Evolutionary conservation across 2,113 vertebrate genomes (phyloP), one percentile per base, ranked within the genome.

Genomic region (Turnix velox): DNA sequence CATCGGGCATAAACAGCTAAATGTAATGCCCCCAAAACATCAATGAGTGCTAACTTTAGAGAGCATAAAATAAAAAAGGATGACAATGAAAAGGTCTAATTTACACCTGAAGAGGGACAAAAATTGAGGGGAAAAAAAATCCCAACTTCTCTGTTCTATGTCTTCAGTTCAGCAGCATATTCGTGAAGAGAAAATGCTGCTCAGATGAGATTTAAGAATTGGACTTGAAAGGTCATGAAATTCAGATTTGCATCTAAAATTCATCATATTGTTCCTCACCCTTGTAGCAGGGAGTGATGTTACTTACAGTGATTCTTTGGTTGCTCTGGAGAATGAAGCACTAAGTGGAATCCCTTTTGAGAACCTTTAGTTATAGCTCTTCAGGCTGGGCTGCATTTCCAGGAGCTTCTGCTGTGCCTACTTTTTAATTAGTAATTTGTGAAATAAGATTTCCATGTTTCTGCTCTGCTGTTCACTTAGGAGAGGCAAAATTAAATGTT

Each of bases 231-330:
- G 80, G 48, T 87, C 62, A 77, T 52, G 51, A 93, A 65, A 94
- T 91, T 90, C 82, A 97, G 93, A 85, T 94, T 94, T 94, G 6
- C 62, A 77, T 88, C 88, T 81, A 88, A 94, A 96, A 95, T 94
- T 94, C 86, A 73, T 93, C 0, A 0, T 45, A 35, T 43, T 81
- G 48, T 27, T 96, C 65, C 69, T 91, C 31, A 0, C 48, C 46
- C 25, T 28, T 65, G 73, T 84, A 92, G 57, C 46, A 14, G 33
- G 79, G 72, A 55, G 57, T 15, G 90, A 80, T 90, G 72, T 73
- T 61, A 62, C 73, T 84, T 57, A 10, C 33, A n/a, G 57, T 59
- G 68, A 61, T 72, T 83, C 30, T 63, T 65, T 1, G 7, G 17
- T 43, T 0, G 4, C 84, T 87, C 43, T 49, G 83, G 65, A 90